These are phyloP conservation scores for Lepisosteus oculatus DNA, from an alignment of 2,113 vertebrate species.

Conservation along the genomic window DNA sequence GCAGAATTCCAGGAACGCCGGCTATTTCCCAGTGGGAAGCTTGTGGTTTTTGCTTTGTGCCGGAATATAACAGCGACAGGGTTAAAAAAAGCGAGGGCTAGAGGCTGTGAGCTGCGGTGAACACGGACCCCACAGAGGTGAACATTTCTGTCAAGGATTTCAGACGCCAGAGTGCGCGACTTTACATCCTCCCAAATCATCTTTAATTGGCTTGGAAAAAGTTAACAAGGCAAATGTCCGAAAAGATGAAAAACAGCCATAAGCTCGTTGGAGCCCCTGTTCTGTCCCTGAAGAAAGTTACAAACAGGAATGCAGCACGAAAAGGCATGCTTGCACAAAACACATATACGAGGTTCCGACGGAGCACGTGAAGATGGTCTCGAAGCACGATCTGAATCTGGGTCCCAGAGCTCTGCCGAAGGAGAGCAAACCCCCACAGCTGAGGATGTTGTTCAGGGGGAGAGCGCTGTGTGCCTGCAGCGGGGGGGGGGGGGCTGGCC, in stretches of 20 bases:
- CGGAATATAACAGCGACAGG: conserved; percentile 17
- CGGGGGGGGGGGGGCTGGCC: background rate
- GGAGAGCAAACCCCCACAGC: background rate
- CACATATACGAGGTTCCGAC: background rate
- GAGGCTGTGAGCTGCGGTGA: background rate
- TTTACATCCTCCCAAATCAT: too few relatives aligned
- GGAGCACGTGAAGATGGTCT: background rate
- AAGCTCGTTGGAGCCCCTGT: too few relatives aligned
- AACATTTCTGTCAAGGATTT: background rate
- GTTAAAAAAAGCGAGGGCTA: conserved; percentile 15
- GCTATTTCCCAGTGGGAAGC: conserved; percentile 39
- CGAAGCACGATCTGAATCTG: background rate
- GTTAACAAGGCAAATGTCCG: too few relatives aligned
- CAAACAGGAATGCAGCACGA: too few relatives aligned
- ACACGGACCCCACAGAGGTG: too few relatives aligned
- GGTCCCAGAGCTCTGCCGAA: background rate
- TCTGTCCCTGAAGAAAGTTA: background rate
- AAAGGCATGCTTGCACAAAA: too few relatives aligned
- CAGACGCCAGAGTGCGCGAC: background rate
- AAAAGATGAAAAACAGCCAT: too few relatives aligned
- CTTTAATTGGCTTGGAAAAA: too few relatives aligned
- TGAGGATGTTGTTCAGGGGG: background rate
- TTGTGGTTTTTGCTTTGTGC: conserved; percentile 30
- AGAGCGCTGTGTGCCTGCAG: background rate
- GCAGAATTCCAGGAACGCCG: conserved; percentile 40